Base-by-base conservation (phyloP, 2,797 vertebrate species). In the Stomatorhinus walkeri region DNA sequence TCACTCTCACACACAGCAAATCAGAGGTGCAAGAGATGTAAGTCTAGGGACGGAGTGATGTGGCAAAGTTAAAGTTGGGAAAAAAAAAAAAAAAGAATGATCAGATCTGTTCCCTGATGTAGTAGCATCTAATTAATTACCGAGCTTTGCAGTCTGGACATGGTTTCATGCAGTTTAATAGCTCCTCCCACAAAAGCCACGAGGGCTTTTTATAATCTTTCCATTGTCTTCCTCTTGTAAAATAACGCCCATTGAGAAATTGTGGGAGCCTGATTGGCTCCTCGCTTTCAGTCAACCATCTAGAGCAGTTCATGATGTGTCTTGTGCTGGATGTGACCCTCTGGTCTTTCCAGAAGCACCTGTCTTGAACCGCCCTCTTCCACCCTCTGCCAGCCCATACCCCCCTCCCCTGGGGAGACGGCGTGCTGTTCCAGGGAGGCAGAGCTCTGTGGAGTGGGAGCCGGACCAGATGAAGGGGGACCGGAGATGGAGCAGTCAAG, bases 201-300 rank as follows among this genome's bases (percentile, higher is more conserved):
- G 96, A 19, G 98, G 98, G 68, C 97, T 98, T 96, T 96, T 99
- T 99, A 92, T 99, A 98, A 90, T 99, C 98, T 95, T 99, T 99
- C 94, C 98, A 96, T 92, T 97, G 95, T 43, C 98, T 95, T 85
- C 98, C 98, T 94, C 98, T 97, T 95, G 98, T 40, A 40, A 72
- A 72, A 72, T 99, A 88, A 52, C 59, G 0, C 59, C 56, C 59
- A 61, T 7, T 61, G 59, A 61, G 59, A 24, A 61, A 61, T 24
- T 61, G 59, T 24, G 59, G 59, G n/a, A 61, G 59, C 56, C 2
- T 85, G 43, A 68, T 88, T 91, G 40, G 24, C 7, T 87, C 19
- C 19, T 56, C 4, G 51, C 88, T 24, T 59, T 14, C 19, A 9
- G 83, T 24, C 88, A 59, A 61, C 52, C 24, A 12, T 9, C 93